These are phyloP conservation scores for Hemaris fuciformis DNA, from an alignment of 2,888 invertebrate genomes.

Conservation along the genomic window DNA sequence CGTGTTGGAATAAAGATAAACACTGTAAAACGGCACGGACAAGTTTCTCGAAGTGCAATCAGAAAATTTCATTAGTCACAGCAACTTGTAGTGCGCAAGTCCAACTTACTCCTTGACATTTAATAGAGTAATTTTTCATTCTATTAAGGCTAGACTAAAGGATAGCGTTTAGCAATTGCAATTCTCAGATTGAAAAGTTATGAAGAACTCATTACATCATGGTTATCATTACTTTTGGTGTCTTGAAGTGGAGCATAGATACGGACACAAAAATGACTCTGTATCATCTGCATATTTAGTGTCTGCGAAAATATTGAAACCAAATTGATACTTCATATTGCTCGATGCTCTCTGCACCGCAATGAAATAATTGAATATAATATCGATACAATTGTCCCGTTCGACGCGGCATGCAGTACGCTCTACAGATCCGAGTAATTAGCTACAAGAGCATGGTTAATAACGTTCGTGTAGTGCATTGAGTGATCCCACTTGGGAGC, in stretches of 20 bases:
- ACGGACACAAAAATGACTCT: too few relatives aligned
- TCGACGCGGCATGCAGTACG: not conserved
- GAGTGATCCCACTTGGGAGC: not conserved
- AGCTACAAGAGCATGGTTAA: not conserved
- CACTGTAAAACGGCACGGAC: not conserved
- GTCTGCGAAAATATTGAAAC: not conserved
- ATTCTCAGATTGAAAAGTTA: too few relatives aligned
- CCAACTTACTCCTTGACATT: not conserved
- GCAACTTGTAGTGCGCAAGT: not conserved
- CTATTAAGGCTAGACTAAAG: too few relatives aligned
- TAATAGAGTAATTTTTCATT: not conserved
- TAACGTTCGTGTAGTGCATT: not conserved
- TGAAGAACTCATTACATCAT: too few relatives aligned
- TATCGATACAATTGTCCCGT: not conserved
- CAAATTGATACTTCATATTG: not conserved
- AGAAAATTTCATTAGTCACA: conserved; percentile 25
- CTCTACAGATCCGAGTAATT: not conserved
- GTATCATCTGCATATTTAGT: too few relatives aligned
- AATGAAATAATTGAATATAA: not conserved
- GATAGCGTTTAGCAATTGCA: too few relatives aligned
- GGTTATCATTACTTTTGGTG: too few relatives aligned
- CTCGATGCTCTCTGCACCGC: not conserved
- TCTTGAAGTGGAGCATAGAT: too few relatives aligned
- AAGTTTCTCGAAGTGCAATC: not conserved
- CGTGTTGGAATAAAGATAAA: conserved; percentile 25